Conservation (phyloP, 1,140 invertebrate species). For the Spodoptera frugiperda region DNA sequence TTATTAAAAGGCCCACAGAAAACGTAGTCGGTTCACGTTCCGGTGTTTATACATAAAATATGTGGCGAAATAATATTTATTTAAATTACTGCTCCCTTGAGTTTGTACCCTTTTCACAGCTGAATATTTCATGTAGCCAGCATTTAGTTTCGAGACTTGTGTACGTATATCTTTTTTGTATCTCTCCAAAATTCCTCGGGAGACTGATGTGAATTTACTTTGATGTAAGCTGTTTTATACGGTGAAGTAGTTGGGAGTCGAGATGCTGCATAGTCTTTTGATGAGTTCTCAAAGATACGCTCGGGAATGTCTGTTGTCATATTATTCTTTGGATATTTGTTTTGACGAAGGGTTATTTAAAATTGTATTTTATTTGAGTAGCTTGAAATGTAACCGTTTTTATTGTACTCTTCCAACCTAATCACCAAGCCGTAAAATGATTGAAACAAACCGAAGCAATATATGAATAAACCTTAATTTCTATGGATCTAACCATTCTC, state of each 20-base stretch:
- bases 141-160: conserved; percentile 47
- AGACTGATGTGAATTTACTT: conserved; percentile 13
- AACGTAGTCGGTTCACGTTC: background rate
- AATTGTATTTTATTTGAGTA: no score
- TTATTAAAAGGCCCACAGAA: background rate
- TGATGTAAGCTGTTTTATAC: conserved; percentile 1
- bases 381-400: no score
- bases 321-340: no score
- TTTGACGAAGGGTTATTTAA: no score
- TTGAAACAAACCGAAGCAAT: no score
- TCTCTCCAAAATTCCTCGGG: conserved; percentile 8
- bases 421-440: no score
- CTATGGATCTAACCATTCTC: no score
- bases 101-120: conserved; percentile 55
- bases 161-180: conserved; percentile 21
- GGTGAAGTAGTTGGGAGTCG: background rate
- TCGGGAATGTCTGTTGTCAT: no score
- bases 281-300: no score
- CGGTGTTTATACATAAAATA: conserved; percentile 62
- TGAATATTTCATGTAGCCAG: conserved; percentile 61
- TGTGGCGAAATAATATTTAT: conserved; percentile 73
- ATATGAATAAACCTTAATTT: no score
- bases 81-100: conserved; percentile 70
- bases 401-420: no score
- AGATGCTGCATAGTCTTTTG: no score